Conservation (phyloP, 2,888 invertebrate genomes). For the Oscheius sp. region DNA sequence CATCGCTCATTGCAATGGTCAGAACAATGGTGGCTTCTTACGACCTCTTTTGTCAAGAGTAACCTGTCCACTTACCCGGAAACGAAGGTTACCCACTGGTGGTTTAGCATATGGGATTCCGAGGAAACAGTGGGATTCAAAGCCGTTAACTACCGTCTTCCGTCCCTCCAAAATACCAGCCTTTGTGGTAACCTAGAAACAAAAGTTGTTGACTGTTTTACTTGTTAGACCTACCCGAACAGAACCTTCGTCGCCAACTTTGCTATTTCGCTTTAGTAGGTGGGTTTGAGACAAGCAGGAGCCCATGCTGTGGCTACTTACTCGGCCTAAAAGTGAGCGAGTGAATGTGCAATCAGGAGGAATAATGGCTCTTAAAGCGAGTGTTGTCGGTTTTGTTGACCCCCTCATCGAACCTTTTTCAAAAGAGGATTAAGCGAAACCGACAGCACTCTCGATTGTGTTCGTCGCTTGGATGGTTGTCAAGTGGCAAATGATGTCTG, state of each 20-base stretch:
- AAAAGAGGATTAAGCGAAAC: no score
- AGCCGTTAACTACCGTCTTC: conserved; percentile 30
- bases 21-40: not conserved
- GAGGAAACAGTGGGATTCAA: conserved; percentile 48
- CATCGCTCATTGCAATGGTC: conserved; percentile 3
- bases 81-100: conserved; percentile 53
- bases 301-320: conserved; percentile 32
- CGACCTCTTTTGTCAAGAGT: not conserved
- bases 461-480: not conserved
- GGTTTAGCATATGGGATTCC: conserved; percentile 59
- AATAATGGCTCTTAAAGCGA: conserved; percentile 16
- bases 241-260: conserved; percentile 12
- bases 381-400: no score
- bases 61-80: conserved; percentile 43
- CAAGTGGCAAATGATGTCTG: not conserved
- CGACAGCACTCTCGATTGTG: not conserved
- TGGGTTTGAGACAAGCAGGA: conserved; percentile 18
- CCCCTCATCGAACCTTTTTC: no score
- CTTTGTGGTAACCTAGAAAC: conserved; percentile 29
- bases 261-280: conserved; percentile 5
- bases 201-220: not conserved
- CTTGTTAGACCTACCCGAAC: conserved; percentile 1
- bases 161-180: conserved; percentile 28
- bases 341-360: not conserved
- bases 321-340: conserved; percentile 27